Percentiles rank a stretch among this genome's conserved stretches.
phyloP scores from a whole-genome alignment of 2,113 vertebrate genomes.

The Connochaetes taurinus region DNA sequence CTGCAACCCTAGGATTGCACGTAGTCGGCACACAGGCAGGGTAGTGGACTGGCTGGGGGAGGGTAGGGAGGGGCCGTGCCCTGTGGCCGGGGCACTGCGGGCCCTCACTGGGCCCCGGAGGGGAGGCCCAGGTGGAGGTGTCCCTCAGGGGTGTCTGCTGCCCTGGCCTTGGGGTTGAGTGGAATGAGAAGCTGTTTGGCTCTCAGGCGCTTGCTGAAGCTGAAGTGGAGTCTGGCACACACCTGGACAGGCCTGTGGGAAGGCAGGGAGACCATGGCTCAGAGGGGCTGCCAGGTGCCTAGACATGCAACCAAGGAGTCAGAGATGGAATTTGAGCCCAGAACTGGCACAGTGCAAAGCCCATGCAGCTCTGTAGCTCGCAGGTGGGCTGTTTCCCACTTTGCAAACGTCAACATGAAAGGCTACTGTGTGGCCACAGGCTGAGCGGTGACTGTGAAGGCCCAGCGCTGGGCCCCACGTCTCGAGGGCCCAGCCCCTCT shows the following conservation, averaged over 20 bases:
- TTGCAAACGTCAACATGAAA: accelerated
- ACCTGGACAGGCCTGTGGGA: background rate
- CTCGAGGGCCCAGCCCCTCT: background rate
- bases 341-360: background rate
- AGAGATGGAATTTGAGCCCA: background rate
- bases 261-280: background rate
- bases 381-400: background rate
- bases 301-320: background rate
- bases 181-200: background rate
- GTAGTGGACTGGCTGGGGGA: background rate
- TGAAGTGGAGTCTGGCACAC: background rate
- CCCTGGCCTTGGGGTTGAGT: background rate
- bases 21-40: too few relatives aligned
- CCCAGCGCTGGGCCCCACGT: background rate
- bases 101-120: background rate
- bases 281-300: background rate
- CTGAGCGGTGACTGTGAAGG: background rate
- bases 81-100: background rate
- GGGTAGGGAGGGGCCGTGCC: too few relatives aligned
- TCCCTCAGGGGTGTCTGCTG: background rate
- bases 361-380: background rate
- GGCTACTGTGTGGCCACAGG: background rate
- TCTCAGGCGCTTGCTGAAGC: background rate
- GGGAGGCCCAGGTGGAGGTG: background rate
- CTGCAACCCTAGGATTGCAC: background rate